Evolutionary conservation across 2,113 vertebrate species (phyloP).

Genomic region (Chunga burmeisteri): DNA sequence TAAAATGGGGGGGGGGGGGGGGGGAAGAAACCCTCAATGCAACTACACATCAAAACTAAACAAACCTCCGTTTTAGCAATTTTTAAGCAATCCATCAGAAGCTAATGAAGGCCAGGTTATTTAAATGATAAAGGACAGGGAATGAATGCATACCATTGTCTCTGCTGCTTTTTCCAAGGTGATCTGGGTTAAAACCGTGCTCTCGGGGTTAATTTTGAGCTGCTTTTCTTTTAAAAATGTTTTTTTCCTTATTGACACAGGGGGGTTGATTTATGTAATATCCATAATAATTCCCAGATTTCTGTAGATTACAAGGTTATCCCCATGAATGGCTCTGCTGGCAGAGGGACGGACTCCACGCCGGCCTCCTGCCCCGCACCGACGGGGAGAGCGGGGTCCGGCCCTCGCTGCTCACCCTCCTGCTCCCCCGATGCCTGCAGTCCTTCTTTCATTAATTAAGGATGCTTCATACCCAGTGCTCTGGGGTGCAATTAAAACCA

Average conservation of each 20-base stretch:
- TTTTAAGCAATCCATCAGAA: constrained; percentile 4
- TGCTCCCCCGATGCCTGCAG: rapidly evolving
- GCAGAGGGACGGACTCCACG: rapidly evolving
- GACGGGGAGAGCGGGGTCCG: neutral
- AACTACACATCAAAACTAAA: neutral
- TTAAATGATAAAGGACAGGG: constrained; percentile 23
- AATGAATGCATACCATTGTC: constrained; percentile 39
- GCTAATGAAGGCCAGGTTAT: constrained; percentile 23
- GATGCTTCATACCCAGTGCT: neutral
- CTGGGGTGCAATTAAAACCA: neutral
- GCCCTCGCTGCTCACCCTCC: rapidly evolving
- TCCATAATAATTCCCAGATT: constrained; percentile 21
- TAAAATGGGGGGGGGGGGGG: neutral
- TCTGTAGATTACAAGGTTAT: neutral
- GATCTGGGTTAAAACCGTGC: neutral
- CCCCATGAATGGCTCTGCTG: neutral
- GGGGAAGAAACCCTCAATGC: neutral
- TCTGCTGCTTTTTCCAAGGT: neutral
- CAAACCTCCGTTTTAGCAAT: neutral
- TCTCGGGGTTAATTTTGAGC: constrained; percentile 36
- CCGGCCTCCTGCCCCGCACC: rapidly evolving
- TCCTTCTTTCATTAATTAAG: neutral
- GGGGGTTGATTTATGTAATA: neutral
- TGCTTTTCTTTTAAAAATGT: constrained; percentile 24
- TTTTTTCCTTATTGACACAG: constrained; percentile 19